Evolutionary conservation across 1,140 invertebrate genomes (phyloP), one percentile per base, ranked within the genome.

Genomic region (Conus ventricosus): DNA sequence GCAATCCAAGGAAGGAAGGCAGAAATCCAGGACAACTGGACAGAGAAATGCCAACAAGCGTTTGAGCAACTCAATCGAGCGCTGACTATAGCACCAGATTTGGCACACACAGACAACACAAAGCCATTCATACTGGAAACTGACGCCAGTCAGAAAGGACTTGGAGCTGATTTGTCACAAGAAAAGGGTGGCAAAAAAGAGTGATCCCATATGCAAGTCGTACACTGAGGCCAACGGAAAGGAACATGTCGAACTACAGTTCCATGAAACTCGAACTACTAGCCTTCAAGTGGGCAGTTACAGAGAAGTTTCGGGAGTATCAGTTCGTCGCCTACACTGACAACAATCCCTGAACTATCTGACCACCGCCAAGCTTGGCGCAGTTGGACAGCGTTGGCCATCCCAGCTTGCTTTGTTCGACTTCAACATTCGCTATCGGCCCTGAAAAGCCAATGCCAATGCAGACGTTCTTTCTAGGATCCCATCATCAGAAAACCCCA

Each of bases 81-180:
- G 15, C 67, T 90, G 51, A 78, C 71, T 1, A 63, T 84, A 51
- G 63, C 89, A 25, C 89, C 17, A 60, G 92, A 6, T 78, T 93
- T 51, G 89, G 80, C 8, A 39, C 92, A 88, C 83, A 88, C 91
- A 10, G 87, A 90, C 55, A 51, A 90, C 55, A 51, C 78, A 17
- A 20, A 84, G 6, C 89, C 88, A 20, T 93, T 92, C 88, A 88
- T 89, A 51, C 39, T 94, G 27, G 88, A 91, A 51, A 90, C 80
- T 23, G 92, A 92, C 88, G 92, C 91, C 27, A 90, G 67, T 39
- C 39, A 39, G 39, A 39, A 39, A 39, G 3, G 39, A 39, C 39
- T 39, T 39, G 39, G 39, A 39, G 92, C 91, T 0, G 92, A 92
- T 5, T 87, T 95, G 76, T 90, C 86, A 10, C 93, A 94, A 89